These are phyloP conservation scores for Arothron firmamentum DNA, from an alignment of 2,113 vertebrate species.

Conservation along the genomic window DNA sequence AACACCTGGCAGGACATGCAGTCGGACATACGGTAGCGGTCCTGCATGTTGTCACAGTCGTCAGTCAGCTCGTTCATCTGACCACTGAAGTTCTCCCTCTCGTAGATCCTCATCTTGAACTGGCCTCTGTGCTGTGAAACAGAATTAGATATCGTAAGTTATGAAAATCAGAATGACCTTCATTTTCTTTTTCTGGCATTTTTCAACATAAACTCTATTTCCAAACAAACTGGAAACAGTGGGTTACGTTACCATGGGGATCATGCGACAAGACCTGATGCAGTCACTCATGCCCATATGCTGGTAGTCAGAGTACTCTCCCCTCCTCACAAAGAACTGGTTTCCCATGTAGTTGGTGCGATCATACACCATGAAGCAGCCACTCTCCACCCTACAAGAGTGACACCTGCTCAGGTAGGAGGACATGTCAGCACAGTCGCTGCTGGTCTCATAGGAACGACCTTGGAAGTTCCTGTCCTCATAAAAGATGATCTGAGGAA, in stretches of 20 bases:
- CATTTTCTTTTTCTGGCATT: not conserved
- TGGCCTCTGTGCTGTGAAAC: conserved; percentile 66
- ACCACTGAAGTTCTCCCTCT: conserved; percentile 72
- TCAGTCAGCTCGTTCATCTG: conserved; percentile 67
- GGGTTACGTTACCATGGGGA: conserved; percentile 72
- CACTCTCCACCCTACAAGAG: conserved; percentile 72
- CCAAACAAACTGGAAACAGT: not conserved
- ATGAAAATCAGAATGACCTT: not conserved
- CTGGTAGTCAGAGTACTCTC: conserved; percentile 74
- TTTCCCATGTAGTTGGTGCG: conserved; percentile 67
- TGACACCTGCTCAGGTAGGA: conserved; percentile 72
- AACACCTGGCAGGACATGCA: conserved; percentile 74
- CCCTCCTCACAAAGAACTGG: conserved; percentile 70
- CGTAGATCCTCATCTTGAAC: conserved; percentile 74
- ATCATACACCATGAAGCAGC: conserved; percentile 77
- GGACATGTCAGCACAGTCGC: conserved; percentile 70
- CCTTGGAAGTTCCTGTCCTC: conserved; percentile 78
- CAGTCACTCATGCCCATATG: conserved; percentile 72
- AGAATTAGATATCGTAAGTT: not conserved
- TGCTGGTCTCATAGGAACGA: conserved; percentile 71
- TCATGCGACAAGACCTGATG: conserved; percentile 73
- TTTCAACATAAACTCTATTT: not conserved
- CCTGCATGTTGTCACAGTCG: conserved; percentile 74
- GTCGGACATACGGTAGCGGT: conserved; percentile 68
- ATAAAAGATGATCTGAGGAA: conserved; percentile 70